These are phyloP conservation scores for Epinephelus moara DNA, from an alignment of 2,113 vertebrate genomes.

Conservation along the genomic window DNA sequence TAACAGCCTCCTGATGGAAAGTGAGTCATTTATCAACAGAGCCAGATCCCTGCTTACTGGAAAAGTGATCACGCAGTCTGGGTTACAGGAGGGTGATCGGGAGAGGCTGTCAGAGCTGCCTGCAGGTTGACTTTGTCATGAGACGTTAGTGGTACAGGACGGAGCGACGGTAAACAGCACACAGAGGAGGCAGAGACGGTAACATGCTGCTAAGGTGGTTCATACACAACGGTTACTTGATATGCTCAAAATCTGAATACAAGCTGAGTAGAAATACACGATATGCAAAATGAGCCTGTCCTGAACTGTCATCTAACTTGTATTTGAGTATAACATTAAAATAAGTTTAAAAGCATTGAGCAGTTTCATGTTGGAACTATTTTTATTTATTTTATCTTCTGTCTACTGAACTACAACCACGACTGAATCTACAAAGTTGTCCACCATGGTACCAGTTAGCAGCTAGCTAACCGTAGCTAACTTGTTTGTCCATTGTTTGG, in stretches of 20 bases:
- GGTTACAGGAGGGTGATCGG: not conserved
- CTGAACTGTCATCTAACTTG: no score
- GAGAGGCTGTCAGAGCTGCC: conserved; percentile 32
- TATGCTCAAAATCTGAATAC: not conserved
- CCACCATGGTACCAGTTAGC: no score
- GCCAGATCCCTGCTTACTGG: conserved; percentile 2
- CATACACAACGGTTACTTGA: not conserved
- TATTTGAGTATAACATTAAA: no score
- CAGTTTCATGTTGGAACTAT: no score
- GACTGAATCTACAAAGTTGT: no score
- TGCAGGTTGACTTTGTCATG: not conserved
- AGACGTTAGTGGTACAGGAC: not conserved
- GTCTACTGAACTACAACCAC: no score
- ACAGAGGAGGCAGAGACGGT: not conserved
- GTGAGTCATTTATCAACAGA: conserved; percentile 17
- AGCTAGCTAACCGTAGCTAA: no score
- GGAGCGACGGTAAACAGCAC: conserved; percentile 2
- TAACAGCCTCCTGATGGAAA: conserved; percentile 31
- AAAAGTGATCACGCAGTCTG: not conserved
- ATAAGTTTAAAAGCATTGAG: no score
- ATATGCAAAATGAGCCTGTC: not conserved
- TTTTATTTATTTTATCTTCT: no score
- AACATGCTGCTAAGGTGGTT: not conserved
- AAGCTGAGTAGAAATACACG: conserved; percentile 2
- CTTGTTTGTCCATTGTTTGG: no score